These are phyloP conservation scores for Listronotus bonariensis DNA, from an alignment of 1,140 invertebrate genomes.

Conservation along the genomic window DNA sequence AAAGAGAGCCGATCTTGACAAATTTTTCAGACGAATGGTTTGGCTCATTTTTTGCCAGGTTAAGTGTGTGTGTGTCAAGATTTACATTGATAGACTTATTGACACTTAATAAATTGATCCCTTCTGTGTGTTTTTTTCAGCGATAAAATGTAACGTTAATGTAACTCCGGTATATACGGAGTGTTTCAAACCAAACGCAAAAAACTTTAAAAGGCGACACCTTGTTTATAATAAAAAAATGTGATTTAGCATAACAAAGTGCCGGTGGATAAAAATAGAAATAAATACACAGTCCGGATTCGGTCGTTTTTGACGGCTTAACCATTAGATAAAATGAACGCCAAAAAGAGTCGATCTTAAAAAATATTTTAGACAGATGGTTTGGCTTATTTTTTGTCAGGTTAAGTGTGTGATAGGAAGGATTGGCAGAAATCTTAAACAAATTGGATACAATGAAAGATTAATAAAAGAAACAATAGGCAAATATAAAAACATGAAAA, in stretches of 20 bases:
- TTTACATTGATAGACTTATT: no score
- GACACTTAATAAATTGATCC: no score
- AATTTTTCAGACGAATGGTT: conserved; percentile 9
- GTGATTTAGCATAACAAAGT: not conserved
- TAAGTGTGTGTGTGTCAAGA: not conserved
- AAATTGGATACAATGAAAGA: no score
- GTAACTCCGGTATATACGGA: no score
- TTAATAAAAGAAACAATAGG: no score
- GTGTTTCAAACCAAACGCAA: no score
- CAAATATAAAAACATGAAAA: no score
- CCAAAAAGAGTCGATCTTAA: not conserved
- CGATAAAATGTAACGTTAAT: no score
- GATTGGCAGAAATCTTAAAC: no score
- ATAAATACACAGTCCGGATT: not conserved
- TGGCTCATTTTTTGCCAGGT: conserved; percentile 1
- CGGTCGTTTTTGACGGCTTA: not conserved
- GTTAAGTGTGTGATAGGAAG: not conserved
- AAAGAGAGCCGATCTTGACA: conserved; percentile 4
- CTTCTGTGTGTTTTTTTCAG: no score
- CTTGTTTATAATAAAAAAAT: not conserved
- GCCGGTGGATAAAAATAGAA: not conserved
- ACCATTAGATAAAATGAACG: not conserved
- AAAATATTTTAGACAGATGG: not conserved
- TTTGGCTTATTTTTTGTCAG: not conserved
- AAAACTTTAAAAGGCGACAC: no score